phyloP scores from a whole-genome alignment of 2,113 vertebrate species.

The Shinisaurus crocodilurus region DNA sequence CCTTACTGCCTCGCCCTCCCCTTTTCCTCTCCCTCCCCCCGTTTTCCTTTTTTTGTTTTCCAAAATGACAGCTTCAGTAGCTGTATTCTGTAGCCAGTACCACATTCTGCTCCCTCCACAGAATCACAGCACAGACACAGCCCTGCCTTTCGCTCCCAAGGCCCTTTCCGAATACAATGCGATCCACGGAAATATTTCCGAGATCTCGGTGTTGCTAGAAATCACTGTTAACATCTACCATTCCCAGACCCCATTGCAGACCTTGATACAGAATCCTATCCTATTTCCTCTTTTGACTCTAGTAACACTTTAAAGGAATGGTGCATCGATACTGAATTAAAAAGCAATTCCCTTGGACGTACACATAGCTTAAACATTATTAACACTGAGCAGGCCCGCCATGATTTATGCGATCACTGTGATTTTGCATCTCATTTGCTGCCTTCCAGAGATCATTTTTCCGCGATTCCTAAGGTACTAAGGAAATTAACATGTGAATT shows the following conservation, averaged over 20 bases:
- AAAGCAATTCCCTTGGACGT: constrained; percentile 53
- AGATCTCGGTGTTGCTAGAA: neutral
- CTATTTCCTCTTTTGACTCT: constrained; percentile 41
- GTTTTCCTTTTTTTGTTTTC: too few relatives aligned
- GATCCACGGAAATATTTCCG: neutral
- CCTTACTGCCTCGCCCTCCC: too few relatives aligned
- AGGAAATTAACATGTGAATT: constrained; percentile 63
- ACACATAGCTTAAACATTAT: constrained; percentile 38
- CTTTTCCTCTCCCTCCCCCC: too few relatives aligned
- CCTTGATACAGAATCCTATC: constrained; percentile 38
- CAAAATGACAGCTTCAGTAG: too few relatives aligned
- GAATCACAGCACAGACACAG: neutral
- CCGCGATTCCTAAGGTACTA: constrained; percentile 64
- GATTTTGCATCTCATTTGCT: constrained; percentile 76
- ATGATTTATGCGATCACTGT: constrained; percentile 64
- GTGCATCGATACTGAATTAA: constrained; percentile 50
- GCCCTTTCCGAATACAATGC: neutral
- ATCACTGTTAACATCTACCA: neutral
- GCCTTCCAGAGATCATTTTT: constrained; percentile 68
- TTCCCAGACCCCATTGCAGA: neutral
- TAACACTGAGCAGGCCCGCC: constrained; percentile 48
- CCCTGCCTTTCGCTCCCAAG: neutral
- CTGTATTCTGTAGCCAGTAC: neutral
- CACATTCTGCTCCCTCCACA: neutral
- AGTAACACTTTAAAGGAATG: constrained; percentile 61